Evolutionary conservation across 2,113 vertebrate genomes (phyloP).

Genomic region (Petrocephalus zakoni): DNA sequence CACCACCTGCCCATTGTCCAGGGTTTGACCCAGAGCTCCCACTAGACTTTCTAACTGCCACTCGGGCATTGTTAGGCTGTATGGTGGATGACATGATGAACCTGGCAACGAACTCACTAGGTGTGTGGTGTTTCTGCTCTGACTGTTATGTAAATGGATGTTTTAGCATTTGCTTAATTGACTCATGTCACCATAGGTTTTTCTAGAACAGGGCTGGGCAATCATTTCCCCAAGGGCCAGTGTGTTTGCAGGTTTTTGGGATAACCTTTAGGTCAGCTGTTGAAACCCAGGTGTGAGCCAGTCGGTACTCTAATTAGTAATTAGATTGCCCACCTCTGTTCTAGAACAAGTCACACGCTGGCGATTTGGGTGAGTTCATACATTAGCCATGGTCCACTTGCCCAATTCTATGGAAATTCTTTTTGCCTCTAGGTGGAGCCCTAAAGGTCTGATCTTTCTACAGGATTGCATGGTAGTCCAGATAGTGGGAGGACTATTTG

Average conservation of each 20-base stretch:
- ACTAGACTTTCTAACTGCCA: background rate
- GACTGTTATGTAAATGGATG: background rate
- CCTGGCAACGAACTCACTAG: background rate
- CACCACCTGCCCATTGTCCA: background rate
- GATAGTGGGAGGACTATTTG: background rate
- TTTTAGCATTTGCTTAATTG: background rate
- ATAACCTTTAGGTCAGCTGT: too few relatives aligned
- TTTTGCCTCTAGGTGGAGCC: background rate
- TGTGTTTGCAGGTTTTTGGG: too few relatives aligned
- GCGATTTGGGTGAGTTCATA: too few relatives aligned
- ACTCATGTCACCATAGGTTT: background rate
- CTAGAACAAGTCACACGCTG: too few relatives aligned
- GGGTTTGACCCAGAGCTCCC: background rate
- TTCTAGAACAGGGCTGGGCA: background rate
- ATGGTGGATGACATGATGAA: background rate
- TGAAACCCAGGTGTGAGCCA: too few relatives aligned
- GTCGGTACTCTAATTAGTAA: too few relatives aligned
- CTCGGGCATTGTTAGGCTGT: background rate
- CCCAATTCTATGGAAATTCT: background rate
- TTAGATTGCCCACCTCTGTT: too few relatives aligned
- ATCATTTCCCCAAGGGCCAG: too few relatives aligned
- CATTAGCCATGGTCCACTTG: background rate
- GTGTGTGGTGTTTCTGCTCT: background rate
- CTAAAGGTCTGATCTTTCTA: background rate
- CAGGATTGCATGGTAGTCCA: background rate